Base-by-base conservation (phyloP, 92 coral and sea anemone species). In the Porites evermanni region DNA sequence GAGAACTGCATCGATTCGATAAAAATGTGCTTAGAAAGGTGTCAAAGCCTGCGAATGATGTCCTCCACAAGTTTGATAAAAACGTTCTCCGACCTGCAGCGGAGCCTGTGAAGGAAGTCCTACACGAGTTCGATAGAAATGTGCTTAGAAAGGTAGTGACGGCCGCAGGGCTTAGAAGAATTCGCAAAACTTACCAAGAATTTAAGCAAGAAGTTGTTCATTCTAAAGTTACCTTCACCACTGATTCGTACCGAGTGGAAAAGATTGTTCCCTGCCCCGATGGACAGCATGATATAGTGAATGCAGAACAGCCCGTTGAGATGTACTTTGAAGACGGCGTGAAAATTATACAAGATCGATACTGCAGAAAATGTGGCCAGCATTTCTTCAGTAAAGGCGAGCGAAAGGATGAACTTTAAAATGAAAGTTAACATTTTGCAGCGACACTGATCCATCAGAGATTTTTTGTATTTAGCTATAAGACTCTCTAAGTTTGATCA, bases 341-440 rank as follows among this genome's bases (percentile, higher is more conserved):
- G 72, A 80, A 77, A 1, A 53, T 91, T 9, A 67, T 91, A 18
- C 92, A 91, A 74, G 96, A 93, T 80, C 63, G 90, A 64, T 93
- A 79, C 82, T 90, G 96, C 80, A 83, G 92, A 84, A 93, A 90
- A 79, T 93, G 94, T 81, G 96, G 96, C 20, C 81, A 86, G 81
- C 96, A 91, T 79, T 93, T 93, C 70, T 91, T 64, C 54, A 81
- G 80, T 67, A 23, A 76, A 50, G 64, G 23, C 4, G 82, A 87
- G 61, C 92, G 64, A 3, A 88, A 60, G 54, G 87, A 79, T 18
- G 94, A 93, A 79, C 82, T 90, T 8, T 90, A 66, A 93, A 52
- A 76, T 7, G 12, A 76, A 70, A 17, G 24, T n/a, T n/a, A 63
- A 29, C 7, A 63, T 17, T 18, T 63, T 63, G 5, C 20, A 63